Percentiles rank a stretch among this genome's conserved stretches.
Evolutionary conservation across 1,140 invertebrate species (phyloP).

Genomic region (Ceratitis capitata): DNA sequence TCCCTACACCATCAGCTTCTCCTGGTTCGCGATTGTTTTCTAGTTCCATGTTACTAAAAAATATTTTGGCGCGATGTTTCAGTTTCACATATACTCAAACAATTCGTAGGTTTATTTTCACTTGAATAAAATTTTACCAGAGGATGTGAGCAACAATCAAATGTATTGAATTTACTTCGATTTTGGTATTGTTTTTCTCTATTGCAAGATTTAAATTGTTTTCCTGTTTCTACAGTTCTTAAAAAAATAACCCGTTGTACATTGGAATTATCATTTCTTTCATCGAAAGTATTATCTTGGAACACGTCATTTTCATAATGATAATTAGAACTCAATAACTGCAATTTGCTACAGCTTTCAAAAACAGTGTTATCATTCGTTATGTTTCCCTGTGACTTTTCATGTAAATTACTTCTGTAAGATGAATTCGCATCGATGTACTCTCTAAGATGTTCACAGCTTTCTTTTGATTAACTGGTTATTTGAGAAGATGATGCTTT

Average conservation of each 20-base stretch:
- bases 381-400: constrained; percentile 45
- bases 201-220: background rate
- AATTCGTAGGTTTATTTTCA: background rate
- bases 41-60: constrained; percentile 46
- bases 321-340: constrained; percentile 52
- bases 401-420: background rate
- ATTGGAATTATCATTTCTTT: background rate
- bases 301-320: background rate
- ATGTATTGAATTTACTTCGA: background rate
- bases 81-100: background rate
- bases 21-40: constrained; percentile 47
- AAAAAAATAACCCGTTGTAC: background rate
- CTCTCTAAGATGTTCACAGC: too few relatives aligned
- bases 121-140: background rate
- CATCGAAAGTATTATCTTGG: background rate
- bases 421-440: too few relatives aligned
- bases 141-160: background rate
- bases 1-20: constrained; percentile 41
- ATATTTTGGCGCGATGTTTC: background rate
- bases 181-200: background rate
- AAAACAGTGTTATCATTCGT: constrained; percentile 52
- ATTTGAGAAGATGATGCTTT: too few relatives aligned
- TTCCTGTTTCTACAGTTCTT: too few relatives aligned
- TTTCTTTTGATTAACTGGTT: too few relatives aligned
- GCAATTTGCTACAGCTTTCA: constrained; percentile 54